Evolutionary conservation across 2,797 vertebrate species (phyloP).

Genomic region (Zenarchopterus dispar): DNA sequence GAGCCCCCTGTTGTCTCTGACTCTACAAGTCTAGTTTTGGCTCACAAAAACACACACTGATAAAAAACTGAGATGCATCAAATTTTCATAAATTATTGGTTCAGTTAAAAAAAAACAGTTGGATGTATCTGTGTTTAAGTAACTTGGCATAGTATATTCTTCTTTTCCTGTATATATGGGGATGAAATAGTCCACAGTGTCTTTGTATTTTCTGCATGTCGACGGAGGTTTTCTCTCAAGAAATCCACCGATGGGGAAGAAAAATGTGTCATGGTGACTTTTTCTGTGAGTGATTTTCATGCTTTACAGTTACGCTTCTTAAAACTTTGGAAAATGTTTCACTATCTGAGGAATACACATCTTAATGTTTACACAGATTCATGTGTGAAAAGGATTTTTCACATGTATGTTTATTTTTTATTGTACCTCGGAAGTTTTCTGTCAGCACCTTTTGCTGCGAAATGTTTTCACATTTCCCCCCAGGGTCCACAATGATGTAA

Average conservation of each 20-base stretch:
- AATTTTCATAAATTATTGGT: conserved; percentile 13
- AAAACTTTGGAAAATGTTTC: conserved; percentile 25
- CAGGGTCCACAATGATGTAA: conserved; percentile 44
- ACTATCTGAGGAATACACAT: conserved; percentile 14
- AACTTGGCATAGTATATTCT: background rate
- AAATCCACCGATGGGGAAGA: too few relatives aligned
- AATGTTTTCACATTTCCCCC: conserved; percentile 61
- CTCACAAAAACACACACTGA: conserved; percentile 59
- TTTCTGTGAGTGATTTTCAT: too few relatives aligned
- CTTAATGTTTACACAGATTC: conserved; percentile 24
- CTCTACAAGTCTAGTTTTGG: conserved; percentile 82
- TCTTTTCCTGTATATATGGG: too few relatives aligned
- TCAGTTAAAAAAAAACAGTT: background rate
- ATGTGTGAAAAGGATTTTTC: conserved; percentile 65
- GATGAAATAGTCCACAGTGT: too few relatives aligned
- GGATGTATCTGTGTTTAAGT: background rate
- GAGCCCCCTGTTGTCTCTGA: conserved; percentile 49
- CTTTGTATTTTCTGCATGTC: too few relatives aligned
- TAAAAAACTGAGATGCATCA: conserved; percentile 7
- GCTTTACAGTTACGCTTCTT: background rate
- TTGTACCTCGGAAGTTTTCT: conserved; percentile 43
- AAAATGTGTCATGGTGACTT: too few relatives aligned
- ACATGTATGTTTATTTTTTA: conserved; percentile 26
- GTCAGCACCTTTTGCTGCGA: conserved; percentile 53
- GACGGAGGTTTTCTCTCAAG: too few relatives aligned